Base-by-base conservation (phyloP, 1,140 invertebrate genomes). In the Drosophila lini region DNA sequence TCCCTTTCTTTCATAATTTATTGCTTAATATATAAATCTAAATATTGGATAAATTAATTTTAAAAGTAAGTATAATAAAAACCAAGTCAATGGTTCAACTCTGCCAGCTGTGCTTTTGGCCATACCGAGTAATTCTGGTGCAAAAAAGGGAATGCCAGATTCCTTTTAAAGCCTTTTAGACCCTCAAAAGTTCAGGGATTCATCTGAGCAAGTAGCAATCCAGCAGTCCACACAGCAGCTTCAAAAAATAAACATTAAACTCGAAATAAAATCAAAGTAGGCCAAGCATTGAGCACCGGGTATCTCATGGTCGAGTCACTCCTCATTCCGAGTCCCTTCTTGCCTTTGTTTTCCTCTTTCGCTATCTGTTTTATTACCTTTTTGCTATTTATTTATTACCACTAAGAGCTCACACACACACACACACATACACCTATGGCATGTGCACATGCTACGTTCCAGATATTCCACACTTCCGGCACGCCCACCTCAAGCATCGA, bases 381-480 rank as follows among this genome's bases (percentile, higher is more conserved):
- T 77, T 77, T 61, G 56, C 74, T 76, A 77, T 77, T 77, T 78
- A 78, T 78, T 78, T 78, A 78, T 78, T 78, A 78, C 74, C 74
- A 70, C 63, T 62, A 77, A 62, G 64, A 62, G 59, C 55, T 57
- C n/a, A 28, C 36, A 65, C 15, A 52, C 36, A 36, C 25, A n/a
- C 10, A 22, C 40, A 57, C 10, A 52, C 41, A 25, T 19, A 19
- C 13, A 58, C 34, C 69, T 10, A 31, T 25, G 32, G 32, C 13
- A 44, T 8, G 19, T 16, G 25, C 34, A 47, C 25, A 62, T 25
- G 16, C 28, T 25, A 40, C 31, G 36, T 36, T 42, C 31, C 41
- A 57, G n/a, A 74, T 56, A 74, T 22, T 34, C 45, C 45, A 38
- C 50, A 71, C 52, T 71, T 71, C 68, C 65, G 65, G 59, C 52